Base-by-base conservation (phyloP, 2,888 invertebrate genomes). In the Linnaemya tessellans region DNA sequence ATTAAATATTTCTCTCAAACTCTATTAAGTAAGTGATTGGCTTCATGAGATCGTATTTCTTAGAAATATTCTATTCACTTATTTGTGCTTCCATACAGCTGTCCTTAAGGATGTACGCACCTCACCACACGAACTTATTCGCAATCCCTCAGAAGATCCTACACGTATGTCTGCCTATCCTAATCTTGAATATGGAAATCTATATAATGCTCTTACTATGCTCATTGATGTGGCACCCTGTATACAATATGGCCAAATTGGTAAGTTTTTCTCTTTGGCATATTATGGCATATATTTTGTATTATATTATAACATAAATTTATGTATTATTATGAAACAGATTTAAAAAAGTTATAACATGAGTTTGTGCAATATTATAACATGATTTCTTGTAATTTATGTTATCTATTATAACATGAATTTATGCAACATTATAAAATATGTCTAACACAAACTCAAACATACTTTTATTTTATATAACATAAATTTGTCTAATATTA, bases 1-100 rank as follows among this genome's bases (percentile, higher is more conserved):
- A 95, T 99, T 91, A 98, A 99, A 93, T 99, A 98, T 93, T 99
- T 99, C 94, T 98, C 98, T 64, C 98, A 98, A 93, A 98, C 98
- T 56, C 94, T 99, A 87, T 94, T 99, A 88, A 97, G 99, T 99
- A 94, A 95, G 96, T 94, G 87, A 13, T 15, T 18, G 2, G 1
- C n/a, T 1, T 25, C 51, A 18, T 20, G 4, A 35, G 1, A 38
- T 0, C 0, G 0, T 1, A 25, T 11, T 10, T 15, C 13, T 56
- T 7, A 22, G 8, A 25, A 15, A 51, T 8, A 51, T 10, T 8
- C 8, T 18, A n/a, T 1, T 20, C 20, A 2, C 46, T 13, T 46
- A 46, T 3, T 46, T 13, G 15, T 8, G 20, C n/a, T 65, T 43
- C 56, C 13, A 8, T 84, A 0, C 67, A 97, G 99, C 98, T 93